Conservation (phyloP, 2,113 vertebrate genomes). For the Mormyrus iriodes region DNA sequence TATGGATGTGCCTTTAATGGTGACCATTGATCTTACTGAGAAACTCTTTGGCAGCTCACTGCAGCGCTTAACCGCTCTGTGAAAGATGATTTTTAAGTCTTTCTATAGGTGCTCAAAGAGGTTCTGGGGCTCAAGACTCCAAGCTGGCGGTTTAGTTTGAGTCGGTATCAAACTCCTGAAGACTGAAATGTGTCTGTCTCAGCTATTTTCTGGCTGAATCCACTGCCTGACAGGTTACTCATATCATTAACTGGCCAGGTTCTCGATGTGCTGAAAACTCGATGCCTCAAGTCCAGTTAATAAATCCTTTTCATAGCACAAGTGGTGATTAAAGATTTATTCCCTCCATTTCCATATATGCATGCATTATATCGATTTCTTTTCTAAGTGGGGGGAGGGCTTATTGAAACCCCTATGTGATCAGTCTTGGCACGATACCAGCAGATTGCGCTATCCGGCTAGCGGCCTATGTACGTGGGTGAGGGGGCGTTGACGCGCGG, state of each 20-base stretch:
- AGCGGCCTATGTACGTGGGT: not conserved
- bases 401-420: not conserved
- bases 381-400: not conserved
- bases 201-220: not conserved
- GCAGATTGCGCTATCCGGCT: not conserved
- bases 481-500: not conserved
- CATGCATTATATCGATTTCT: not conserved
- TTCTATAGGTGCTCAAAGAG: not conserved
- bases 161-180: not conserved
- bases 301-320: conserved; percentile 35
- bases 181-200: not conserved
- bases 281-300: conserved; percentile 19
- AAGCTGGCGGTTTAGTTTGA: not conserved
- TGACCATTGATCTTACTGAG: not conserved
- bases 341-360: conserved; percentile 32
- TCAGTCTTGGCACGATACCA: not conserved
- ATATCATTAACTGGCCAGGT: not conserved
- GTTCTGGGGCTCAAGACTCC: not conserved
- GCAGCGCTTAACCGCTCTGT: not conserved
- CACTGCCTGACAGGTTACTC: not conserved
- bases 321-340: conserved; percentile 39
- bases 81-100: not conserved
- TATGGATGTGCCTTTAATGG: not conserved
- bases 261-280: not conserved
- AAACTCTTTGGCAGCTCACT: not conserved